Base-by-base conservation (phyloP, 2,797 vertebrate species). In the Discoglossus pictus region DNA sequence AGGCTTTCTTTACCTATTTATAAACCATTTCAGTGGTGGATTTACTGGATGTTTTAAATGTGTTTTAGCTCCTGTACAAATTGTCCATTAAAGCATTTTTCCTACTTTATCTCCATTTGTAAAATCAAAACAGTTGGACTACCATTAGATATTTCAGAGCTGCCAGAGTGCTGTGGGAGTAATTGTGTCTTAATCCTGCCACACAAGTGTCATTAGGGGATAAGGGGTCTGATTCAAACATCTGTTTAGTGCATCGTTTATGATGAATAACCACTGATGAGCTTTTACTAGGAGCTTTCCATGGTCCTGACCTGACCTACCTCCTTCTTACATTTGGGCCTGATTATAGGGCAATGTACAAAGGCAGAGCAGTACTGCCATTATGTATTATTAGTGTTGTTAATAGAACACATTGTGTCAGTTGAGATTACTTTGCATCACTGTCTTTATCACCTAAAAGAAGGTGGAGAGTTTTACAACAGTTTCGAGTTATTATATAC, bases 41-140 rank as follows among this genome's bases (percentile, higher is more conserved):
- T 56, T 56, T 56, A 10, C 36, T 15, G 11, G 21, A 16, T 7
- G 21, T 56, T 56, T 42, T 40, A 25, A 40, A 25, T 42, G 36
- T 42, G 13, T 6, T 25, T 56, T 42, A 40, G 53, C 27, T 55
- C 44, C 61, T 54, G 54, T 43, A 40, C 44, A 63, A 62, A 63
- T 63, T 70, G 67, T 70, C 42, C 67, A 50, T 69, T 61, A 69
- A 69, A 61, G 34, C 50, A 43, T 63, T 70, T n/a, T 70, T 42
- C 21, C 43, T 63, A 43, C 43, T 42, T 63, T 70, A 56, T 56
- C 52, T 63, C 51, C 42, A 51, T 62, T 48, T 69, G 31, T 25
- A 40, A 62, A 54, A 61, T 48, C 34, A 55, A 70, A 70, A 56
- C 43, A 21, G 27, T 62, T 23, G 51, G 67, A 34, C 60, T 62